These are phyloP conservation scores for Geotrypetes seraphini DNA, from an alignment of 2,797 vertebrate species.

Conservation along the genomic window DNA sequence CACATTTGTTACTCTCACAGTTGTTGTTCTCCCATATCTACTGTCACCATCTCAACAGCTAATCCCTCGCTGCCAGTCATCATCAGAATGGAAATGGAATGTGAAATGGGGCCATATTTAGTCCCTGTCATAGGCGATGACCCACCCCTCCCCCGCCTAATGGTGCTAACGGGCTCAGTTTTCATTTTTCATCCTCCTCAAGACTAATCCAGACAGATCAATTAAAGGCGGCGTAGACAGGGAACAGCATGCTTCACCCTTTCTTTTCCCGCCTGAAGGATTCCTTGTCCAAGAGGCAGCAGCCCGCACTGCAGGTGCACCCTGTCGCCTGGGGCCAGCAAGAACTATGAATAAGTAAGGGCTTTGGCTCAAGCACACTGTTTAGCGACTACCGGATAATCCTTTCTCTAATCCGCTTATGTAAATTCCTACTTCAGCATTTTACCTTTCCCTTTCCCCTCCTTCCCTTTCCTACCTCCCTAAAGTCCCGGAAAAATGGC, in stretches of 20 bases:
- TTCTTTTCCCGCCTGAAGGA: constrained; percentile 25
- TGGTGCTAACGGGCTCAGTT: constrained; percentile 26
- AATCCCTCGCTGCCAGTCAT: too few species aligned
- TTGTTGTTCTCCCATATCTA: too few species aligned
- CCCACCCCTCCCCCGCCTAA: constrained; percentile 16
- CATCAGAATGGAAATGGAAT: background rate
- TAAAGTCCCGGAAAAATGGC: constrained; percentile 7
- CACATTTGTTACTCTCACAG: too few species aligned
- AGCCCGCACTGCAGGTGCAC: constrained; percentile 80
- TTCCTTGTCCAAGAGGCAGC: constrained; percentile 45
- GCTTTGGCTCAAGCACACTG: constrained; percentile 79
- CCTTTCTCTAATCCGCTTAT: constrained; percentile 95
- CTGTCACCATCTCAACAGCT: too few species aligned
- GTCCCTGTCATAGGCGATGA: constrained; percentile 17
- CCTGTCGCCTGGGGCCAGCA: constrained; percentile 64
- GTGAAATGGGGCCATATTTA: background rate
- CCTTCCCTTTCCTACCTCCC: too few species aligned
- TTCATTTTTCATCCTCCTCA: constrained; percentile 27
- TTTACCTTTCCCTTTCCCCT: constrained; percentile 19
- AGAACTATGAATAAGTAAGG: constrained; percentile 83
- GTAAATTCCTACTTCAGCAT: constrained; percentile 87
- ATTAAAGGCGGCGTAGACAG: constrained; percentile 28
- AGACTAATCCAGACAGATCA: constrained; percentile 53
- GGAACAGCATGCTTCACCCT: constrained; percentile 17
- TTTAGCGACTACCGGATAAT: constrained; percentile 81